A percentile compares a stretch with the other conserved stretches of the same genome.
These are phyloP conservation scores for Chionodraco myersi DNA, from an alignment of 2,113 vertebrate species.

Conservation along the genomic window DNA sequence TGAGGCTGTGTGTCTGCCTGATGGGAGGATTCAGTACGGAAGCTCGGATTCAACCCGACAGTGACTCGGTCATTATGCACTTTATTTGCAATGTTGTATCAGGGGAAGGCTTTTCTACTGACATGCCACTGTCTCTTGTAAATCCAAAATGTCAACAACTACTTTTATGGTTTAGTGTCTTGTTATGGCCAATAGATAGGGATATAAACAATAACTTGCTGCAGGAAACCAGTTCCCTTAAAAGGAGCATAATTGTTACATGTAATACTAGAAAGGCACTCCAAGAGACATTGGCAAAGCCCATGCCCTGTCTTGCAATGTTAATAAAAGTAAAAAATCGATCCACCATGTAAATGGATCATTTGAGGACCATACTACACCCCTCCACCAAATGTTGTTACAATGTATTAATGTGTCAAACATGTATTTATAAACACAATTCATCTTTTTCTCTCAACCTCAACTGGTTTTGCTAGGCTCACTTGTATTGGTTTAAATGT, in stretches of 20 bases:
- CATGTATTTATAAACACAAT: too few relatives aligned
- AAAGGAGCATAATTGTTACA: neutral
- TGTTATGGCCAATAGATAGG: neutral
- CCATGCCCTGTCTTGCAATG: too few relatives aligned
- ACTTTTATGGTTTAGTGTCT: neutral
- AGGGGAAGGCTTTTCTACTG: neutral
- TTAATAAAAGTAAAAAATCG: too few relatives aligned
- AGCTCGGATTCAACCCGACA: conserved; percentile 17
- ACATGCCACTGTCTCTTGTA: neutral
- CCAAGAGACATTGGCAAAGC: too few relatives aligned
- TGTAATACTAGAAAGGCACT: neutral
- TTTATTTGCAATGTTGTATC: conserved; percentile 22
- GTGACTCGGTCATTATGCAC: conserved; percentile 25
- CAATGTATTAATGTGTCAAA: too few relatives aligned
- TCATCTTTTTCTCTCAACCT: too few relatives aligned
- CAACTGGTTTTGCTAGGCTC: too few relatives aligned
- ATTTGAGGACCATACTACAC: too few relatives aligned
- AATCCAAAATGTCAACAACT: neutral
- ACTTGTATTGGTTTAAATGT: too few relatives aligned
- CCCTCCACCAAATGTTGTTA: too few relatives aligned
- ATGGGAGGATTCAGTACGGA: conserved; percentile 19
- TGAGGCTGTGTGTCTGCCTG: conserved; percentile 20
- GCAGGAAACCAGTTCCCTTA: neutral
- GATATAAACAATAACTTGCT: neutral
- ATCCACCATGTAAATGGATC: too few relatives aligned